These are phyloP conservation scores for Mythimna impura DNA, from an alignment of 2,888 invertebrate species.

Conservation along the genomic window DNA sequence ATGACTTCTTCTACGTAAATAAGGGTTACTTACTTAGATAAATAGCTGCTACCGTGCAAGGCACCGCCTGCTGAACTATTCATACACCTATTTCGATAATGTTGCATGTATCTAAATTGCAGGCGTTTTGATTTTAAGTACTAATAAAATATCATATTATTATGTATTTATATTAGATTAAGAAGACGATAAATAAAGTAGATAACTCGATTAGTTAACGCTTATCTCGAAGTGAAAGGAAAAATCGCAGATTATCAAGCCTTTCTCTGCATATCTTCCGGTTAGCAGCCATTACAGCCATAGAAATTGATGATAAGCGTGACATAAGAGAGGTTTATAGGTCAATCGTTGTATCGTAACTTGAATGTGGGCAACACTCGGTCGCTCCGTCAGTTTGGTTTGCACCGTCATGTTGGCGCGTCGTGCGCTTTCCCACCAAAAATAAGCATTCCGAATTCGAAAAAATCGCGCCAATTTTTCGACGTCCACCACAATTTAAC, in stretches of 20 bases:
- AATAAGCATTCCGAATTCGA: conserved; percentile 40
- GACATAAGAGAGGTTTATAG: conserved; percentile 69
- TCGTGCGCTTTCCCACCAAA: conserved; percentile 53
- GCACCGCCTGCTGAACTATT: conserved; percentile 10
- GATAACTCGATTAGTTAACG: neutral
- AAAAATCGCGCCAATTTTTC: conserved; percentile 50
- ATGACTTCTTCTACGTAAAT: no score
- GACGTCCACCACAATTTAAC: neutral
- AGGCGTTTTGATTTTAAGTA: conserved; percentile 22
- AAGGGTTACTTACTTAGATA: no score
- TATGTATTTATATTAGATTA: neutral
- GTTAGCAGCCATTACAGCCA: conserved; percentile 7
- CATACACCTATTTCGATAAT: neutral
- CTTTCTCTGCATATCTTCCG: conserved; percentile 13
- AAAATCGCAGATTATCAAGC: neutral
- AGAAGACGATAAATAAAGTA: neutral
- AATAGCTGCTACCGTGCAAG: no score
- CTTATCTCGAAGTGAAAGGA: neutral
- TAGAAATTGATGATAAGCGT: conserved; percentile 55
- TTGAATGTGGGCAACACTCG: conserved; percentile 60
- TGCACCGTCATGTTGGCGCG: conserved; percentile 64
- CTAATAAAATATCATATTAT: neutral
- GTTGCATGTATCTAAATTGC: conserved; percentile 12
- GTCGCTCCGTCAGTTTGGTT: conserved; percentile 65
- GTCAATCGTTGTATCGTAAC: conserved; percentile 64